Conservation (phyloP, 2,888 invertebrate genomes). For the Morpho deidamia region DNA sequence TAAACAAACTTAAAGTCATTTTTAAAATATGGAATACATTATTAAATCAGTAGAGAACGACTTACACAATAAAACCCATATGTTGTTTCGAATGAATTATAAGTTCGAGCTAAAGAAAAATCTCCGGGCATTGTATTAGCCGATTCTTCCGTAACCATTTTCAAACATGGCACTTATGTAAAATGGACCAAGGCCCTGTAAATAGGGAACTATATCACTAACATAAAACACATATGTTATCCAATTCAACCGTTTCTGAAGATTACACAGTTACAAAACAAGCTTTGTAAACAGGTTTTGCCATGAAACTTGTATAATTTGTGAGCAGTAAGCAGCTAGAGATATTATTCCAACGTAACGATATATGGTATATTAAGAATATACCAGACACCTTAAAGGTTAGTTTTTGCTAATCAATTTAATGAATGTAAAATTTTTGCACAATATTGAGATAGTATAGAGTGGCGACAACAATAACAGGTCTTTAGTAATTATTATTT, state of each 20-base stretch:
- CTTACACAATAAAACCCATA: conserved; percentile 48
- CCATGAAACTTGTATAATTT: background rate
- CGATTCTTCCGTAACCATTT: conserved; percentile 31
- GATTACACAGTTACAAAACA: background rate
- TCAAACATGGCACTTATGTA: conserved; percentile 5
- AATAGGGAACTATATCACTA: background rate
- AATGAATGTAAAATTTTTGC: no score
- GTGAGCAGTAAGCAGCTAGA: background rate
- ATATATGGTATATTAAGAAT: no score
- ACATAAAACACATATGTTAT: background rate
- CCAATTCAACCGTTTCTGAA: background rate
- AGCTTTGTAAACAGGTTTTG: background rate
- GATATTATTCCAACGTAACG: background rate
- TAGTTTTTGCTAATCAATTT: no score
- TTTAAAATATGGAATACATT: no score
- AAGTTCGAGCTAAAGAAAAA: conserved; percentile 39
- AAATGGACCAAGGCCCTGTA: conserved; percentile 11
- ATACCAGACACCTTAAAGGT: no score
- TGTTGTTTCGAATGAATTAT: conserved; percentile 64
- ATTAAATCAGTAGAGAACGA: no score
- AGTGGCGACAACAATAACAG: conserved; percentile 13
- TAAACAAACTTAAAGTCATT: no score
- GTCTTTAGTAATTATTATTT: conserved; percentile 34
- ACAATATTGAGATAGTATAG: background rate
- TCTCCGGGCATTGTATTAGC: conserved; percentile 49